Percentiles rank a stretch among this genome's conserved stretches.
phyloP scores from a whole-genome alignment of 1,140 invertebrate genomes.

The Formica exsecta region DNA sequence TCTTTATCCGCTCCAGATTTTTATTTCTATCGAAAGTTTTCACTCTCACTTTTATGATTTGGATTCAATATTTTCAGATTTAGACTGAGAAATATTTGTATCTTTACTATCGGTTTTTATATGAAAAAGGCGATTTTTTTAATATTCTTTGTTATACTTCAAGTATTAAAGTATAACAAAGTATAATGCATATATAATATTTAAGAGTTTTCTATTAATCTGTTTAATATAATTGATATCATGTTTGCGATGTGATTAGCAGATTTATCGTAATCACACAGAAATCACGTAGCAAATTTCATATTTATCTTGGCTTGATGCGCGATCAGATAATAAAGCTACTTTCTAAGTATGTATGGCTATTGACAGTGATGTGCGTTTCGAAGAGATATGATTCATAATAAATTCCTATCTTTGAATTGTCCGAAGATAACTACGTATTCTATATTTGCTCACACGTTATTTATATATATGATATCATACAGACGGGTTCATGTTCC shows the following conservation, averaged over 20 bases:
- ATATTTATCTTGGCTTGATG: constrained; percentile 23
- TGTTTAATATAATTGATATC: neutral
- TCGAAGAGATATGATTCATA: constrained; percentile 62
- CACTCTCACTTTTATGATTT: constrained; percentile 1
- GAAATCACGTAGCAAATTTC: neutral
- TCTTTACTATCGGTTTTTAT: too few relatives aligned
- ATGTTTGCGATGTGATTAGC: constrained; percentile 1
- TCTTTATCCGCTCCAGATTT: constrained; percentile 9
- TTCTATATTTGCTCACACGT: constrained; percentile 53
- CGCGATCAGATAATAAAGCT: neutral
- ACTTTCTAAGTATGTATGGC: constrained; percentile 45
- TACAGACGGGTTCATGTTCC: neutral
- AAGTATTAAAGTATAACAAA: too few relatives aligned
- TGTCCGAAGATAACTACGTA: constrained; percentile 47
- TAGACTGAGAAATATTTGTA: neutral
- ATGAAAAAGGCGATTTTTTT: neutral
- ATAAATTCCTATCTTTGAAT: constrained; percentile 5
- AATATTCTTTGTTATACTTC: neutral
- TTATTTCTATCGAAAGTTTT: neutral
- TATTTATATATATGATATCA: constrained; percentile 13
- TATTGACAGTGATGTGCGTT: constrained; percentile 61
- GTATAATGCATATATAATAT: neutral
- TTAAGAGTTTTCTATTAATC: neutral
- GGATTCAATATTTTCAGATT: neutral
- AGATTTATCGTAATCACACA: neutral